phyloP scores from a whole-genome alignment of 2,888 invertebrate genomes.

The Rotaria socialis region DNA sequence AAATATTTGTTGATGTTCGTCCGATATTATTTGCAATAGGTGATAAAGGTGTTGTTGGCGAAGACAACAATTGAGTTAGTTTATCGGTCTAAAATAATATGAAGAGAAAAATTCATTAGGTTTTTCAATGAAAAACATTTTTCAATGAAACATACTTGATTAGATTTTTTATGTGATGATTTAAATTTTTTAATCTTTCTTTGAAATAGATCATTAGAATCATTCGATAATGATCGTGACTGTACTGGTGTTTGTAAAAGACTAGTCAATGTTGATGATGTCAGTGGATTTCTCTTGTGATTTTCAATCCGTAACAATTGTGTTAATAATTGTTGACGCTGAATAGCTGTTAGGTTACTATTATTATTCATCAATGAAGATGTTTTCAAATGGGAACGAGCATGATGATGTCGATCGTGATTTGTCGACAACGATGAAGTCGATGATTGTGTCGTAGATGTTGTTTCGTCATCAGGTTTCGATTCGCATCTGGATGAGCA shows the following conservation, averaged over 20 bases:
- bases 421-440: background rate
- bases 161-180: background rate
- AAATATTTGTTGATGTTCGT: background rate
- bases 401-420: background rate
- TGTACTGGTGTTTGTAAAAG: background rate
- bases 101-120: background rate
- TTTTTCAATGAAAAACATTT: background rate
- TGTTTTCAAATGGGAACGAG: conserved; percentile 16
- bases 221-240: background rate
- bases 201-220: background rate
- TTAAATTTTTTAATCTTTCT: background rate
- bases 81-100: background rate
- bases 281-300: background rate
- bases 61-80: background rate
- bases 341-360: background rate
- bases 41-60: background rate
- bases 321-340: background rate
- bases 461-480: background rate
- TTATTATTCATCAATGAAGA: background rate
- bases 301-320: background rate
- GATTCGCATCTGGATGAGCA: conserved; percentile 35
- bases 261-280: background rate
- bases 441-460: background rate
- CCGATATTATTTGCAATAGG: background rate
- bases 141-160: background rate